These are phyloP conservation scores for Poicephalus meyeri DNA, from an alignment of 2,113 vertebrate genomes.

Conservation along the genomic window DNA sequence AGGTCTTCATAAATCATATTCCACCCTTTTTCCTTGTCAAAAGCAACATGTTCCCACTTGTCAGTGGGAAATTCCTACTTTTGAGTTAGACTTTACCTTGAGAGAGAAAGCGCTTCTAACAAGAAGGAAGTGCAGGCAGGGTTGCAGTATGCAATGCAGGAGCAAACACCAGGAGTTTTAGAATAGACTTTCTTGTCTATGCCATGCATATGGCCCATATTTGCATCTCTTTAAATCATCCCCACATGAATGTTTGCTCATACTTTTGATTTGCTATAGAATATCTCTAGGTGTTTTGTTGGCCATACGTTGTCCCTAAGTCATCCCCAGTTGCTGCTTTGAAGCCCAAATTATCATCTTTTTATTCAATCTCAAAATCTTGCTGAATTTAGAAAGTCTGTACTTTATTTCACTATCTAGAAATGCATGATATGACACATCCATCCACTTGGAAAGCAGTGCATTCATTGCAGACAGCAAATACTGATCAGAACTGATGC, in stretches of 20 bases:
- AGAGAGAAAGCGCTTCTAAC: not conserved
- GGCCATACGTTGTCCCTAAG: not conserved
- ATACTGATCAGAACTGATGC: not conserved
- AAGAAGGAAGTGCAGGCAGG: not conserved
- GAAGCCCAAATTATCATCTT: not conserved
- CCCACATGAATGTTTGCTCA: not conserved
- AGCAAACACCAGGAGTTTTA: not conserved
- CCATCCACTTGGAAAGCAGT: not conserved
- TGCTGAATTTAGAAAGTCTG: not conserved
- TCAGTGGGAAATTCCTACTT: not conserved
- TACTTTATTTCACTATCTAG: not conserved
- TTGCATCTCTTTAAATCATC: not conserved
- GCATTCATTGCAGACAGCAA: not conserved
- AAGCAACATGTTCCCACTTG: not conserved
- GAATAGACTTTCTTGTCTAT: not conserved
- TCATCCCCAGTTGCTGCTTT: not conserved
- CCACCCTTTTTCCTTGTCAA: not conserved
- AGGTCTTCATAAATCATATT: constrained; percentile 48
- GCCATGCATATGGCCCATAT: fast-evolving
- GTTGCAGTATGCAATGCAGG: not conserved
- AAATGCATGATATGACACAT: not conserved
- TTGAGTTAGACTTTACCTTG: not conserved
- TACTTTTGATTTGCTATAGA: not conserved
- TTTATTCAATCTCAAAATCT: not conserved
- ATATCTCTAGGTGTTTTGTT: not conserved